Evolutionary conservation across 2,888 invertebrate genomes (phyloP).

Genomic region (Sinodicranocentrus sp.): DNA sequence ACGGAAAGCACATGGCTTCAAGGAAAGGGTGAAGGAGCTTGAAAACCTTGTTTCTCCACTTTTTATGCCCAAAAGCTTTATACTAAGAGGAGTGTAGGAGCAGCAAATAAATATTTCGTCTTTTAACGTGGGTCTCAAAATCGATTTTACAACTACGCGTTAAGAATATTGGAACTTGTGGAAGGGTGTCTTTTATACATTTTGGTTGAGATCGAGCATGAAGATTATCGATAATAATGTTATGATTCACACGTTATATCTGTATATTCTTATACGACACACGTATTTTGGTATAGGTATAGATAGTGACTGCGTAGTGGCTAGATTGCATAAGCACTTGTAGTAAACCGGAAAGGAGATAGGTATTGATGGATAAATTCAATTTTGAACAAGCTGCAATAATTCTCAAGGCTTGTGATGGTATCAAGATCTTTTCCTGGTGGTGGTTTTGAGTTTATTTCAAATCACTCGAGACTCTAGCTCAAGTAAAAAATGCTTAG

Average conservation of each 20-base stretch:
- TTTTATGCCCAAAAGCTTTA: slow-evolving; percentile 42
- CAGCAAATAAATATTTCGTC: too few species aligned
- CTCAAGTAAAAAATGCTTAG: neutral
- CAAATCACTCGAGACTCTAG: too few species aligned
- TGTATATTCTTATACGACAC: neutral
- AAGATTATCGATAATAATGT: slow-evolving; percentile 1
- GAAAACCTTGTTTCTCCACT: slow-evolving; percentile 30
- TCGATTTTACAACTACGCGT: too few species aligned
- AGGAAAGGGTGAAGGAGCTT: slow-evolving; percentile 5
- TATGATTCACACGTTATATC: neutral
- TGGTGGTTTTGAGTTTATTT: too few species aligned
- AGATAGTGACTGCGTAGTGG: neutral
- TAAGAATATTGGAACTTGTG: neutral
- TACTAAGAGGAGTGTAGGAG: neutral
- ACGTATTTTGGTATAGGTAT: neutral
- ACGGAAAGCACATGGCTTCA: neutral
- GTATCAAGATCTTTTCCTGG: neutral
- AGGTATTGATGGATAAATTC: neutral
- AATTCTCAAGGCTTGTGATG: neutral
- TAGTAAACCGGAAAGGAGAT: too few species aligned
- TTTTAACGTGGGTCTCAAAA: too few species aligned
- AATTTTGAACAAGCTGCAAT: neutral
- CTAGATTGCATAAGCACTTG: neutral
- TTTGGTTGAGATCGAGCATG: neutral
- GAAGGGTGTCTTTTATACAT: neutral